Evolutionary conservation across 2,888 invertebrate species (phyloP), one percentile per base, ranked within the genome.

Genomic region (Pristionchus maxplancki): DNA sequence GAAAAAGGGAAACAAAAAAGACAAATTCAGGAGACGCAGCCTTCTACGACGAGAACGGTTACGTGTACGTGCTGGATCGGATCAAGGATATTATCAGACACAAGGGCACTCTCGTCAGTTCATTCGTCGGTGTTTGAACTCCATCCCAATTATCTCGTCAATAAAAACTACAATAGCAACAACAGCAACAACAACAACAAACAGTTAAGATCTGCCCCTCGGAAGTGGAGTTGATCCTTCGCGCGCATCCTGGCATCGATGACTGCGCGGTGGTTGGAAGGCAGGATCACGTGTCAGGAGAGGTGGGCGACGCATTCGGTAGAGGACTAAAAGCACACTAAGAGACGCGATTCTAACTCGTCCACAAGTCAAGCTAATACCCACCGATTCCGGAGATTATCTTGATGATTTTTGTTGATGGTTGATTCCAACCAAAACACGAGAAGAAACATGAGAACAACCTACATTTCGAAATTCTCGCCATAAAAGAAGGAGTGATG

Each of bases 31-130:
- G 97, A 0, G 97, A 98, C 95, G 96, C 97, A 90, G 97, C 97
- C 0, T 97, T 97, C 95, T 97, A 96, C 92, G 97, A 97, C 94
- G 95, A 96, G 6, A 96, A 97, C 37, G 96, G 96, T 0, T 96
- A 96, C 95, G 97, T 97, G 95, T 97, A 96, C 93, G 96, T 97
- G 90, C 96, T 97, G 5, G 98, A 97, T 95, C 96, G 97, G 90
- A 95, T 97, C 28, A 98, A 98, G 95, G 97, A 97, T 94, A 96
- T 98, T 31, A 97, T 98, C 83, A 92, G 91, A 83, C 93, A 91
- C 91, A 93, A 93, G 86, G 93, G 93, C 88, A 91, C 91, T 24
- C 81, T 93, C 89, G 94, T 92, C 31, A 62, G 90, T 87, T 20
- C 31, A 40, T 48, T 44, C 62, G 31, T 2, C 24, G 6, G 67